phyloP scores from a whole-genome alignment of 2,888 invertebrate genomes.

The Zootermopsis nevadensis region DNA sequence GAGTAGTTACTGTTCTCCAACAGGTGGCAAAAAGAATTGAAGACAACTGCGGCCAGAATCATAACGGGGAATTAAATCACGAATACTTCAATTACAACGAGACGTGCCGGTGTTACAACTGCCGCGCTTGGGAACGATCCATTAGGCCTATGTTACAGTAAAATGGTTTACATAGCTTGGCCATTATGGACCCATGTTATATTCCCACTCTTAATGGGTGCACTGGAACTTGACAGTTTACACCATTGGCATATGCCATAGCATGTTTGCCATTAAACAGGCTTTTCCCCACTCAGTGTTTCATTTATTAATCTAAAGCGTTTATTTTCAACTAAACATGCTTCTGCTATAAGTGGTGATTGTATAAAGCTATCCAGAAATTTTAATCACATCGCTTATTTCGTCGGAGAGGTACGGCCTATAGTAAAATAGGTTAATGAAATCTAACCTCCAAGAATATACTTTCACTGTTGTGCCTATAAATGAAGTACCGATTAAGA shows the following conservation, averaged over 20 bases:
- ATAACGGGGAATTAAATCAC: neutral
- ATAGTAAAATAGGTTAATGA: no score
- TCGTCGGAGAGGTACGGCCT: no score
- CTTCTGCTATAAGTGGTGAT: no score
- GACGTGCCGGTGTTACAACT: neutral
- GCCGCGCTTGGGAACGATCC: neutral
- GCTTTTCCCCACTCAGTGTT: neutral
- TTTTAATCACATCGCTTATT: no score
- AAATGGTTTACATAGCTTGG: conserved; percentile 1
- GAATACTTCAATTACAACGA: neutral
- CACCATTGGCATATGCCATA: neutral
- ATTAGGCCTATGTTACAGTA: neutral
- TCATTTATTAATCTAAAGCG: neutral
- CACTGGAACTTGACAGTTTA: neutral
- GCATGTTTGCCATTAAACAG: neutral
- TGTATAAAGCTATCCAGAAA: no score
- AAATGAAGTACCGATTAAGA: no score
- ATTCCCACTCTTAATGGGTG: neutral
- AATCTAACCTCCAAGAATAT: no score
- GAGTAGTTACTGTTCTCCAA: no score
- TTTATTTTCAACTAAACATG: no score
- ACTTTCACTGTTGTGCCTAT: no score
- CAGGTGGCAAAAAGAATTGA: no score
- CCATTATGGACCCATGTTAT: neutral
- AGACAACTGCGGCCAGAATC: no score